These are phyloP conservation scores for Phasia obesa DNA, from an alignment of 2,888 invertebrate species.

Conservation along the genomic window DNA sequence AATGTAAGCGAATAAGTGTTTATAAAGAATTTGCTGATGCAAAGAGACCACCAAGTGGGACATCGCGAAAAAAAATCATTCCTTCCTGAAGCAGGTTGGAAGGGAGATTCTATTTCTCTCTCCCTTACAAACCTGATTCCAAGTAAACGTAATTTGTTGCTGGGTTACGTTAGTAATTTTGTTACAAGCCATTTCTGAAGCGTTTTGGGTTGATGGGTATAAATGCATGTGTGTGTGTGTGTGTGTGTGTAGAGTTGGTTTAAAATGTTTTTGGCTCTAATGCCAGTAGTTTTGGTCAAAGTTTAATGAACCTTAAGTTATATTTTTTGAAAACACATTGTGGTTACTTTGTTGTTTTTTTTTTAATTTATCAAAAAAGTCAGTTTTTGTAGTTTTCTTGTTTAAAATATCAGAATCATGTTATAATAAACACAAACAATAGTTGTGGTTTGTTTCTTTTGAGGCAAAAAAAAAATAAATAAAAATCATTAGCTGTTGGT, in stretches of 20 bases:
- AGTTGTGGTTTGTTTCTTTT: conserved; percentile 5
- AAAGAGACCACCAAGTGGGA: too few relatives aligned
- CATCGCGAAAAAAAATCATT: too few relatives aligned
- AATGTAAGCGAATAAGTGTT: too few relatives aligned
- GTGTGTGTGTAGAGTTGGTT: conserved; percentile 17
- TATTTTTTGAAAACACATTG: conserved; percentile 35
- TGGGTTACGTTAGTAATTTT: too few relatives aligned
- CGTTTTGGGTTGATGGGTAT: too few relatives aligned
- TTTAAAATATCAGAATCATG: conserved; percentile 21
- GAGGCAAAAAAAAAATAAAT: not conserved
- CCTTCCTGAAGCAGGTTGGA: too few relatives aligned
- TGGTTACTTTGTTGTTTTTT: conserved; percentile 22
- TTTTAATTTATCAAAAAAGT: not conserved
- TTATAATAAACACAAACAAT: not conserved
- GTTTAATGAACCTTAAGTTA: conserved; percentile 68
- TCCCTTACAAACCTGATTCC: too few relatives aligned
- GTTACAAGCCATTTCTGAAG: too few relatives aligned
- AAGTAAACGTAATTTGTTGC: too few relatives aligned
- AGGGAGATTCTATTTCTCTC: too few relatives aligned
- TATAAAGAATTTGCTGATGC: too few relatives aligned
- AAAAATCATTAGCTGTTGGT: not conserved
- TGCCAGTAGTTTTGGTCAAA: conserved; percentile 65
- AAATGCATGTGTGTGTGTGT: conserved; percentile 1
- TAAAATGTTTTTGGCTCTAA: conserved; percentile 49
- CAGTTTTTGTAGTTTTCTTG: conserved; percentile 4